These are phyloP conservation scores for Turnix velox DNA, from an alignment of 2,113 vertebrate genomes.

Conservation along the genomic window DNA sequence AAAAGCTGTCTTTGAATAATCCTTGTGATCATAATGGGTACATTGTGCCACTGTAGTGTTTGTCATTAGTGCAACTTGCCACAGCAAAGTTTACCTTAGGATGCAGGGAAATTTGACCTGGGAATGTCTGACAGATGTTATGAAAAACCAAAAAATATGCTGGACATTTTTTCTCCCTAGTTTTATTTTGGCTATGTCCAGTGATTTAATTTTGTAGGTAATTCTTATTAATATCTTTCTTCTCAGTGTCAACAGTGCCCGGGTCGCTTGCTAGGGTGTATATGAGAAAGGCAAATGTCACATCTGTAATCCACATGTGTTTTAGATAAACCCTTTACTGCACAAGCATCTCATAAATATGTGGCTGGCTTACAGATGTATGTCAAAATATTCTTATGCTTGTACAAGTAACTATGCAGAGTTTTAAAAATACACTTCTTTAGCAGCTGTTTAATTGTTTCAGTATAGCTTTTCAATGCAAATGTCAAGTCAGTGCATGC, in stretches of 20 bases:
- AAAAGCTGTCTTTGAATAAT: background rate
- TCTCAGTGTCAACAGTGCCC: background rate
- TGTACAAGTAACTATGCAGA: background rate
- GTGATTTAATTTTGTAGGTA: background rate
- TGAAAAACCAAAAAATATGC: background rate
- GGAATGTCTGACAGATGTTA: background rate
- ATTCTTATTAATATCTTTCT: background rate
- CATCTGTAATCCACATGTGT: background rate
- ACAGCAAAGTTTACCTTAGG: background rate
- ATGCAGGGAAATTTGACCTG: background rate
- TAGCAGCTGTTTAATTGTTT: background rate
- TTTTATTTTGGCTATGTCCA: background rate
- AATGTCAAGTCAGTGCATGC: background rate
- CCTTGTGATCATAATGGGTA: background rate
- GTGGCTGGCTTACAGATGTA: background rate
- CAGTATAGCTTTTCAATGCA: background rate
- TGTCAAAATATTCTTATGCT: background rate
- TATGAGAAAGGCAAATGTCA: fast-evolving
- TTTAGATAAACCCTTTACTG: background rate
- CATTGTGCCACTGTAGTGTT: background rate
- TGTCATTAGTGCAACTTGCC: background rate
- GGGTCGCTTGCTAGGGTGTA: background rate
- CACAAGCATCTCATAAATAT: background rate
- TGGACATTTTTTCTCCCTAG: background rate
- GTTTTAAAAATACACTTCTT: background rate